Evolutionary conservation across 2,113 vertebrate species (phyloP).

Genomic region (Globicephala melas): DNA sequence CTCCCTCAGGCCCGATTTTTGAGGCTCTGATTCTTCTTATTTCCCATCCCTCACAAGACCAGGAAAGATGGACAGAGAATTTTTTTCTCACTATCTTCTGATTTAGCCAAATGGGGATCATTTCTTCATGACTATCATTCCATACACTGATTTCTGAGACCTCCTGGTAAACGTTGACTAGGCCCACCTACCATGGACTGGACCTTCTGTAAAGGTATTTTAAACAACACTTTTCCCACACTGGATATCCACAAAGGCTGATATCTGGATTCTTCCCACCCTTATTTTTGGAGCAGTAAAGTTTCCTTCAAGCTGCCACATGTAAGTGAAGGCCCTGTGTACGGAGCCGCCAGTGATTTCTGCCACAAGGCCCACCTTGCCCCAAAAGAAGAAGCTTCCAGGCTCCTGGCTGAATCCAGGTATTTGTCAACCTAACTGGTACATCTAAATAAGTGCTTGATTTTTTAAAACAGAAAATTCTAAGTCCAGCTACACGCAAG

Average conservation of each 20-base stretch:
- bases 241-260: neutral
- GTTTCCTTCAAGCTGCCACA: neutral
- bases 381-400: neutral
- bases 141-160: neutral
- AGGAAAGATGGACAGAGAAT: neutral
- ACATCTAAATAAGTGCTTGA: neutral
- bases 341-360: too few species aligned
- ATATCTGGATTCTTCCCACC: neutral
- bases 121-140: neutral
- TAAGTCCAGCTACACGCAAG: neutral
- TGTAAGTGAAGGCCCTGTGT: rapidly evolving
- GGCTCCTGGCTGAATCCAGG: neutral
- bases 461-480: neutral
- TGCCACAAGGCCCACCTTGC: neutral
- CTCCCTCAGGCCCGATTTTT: neutral
- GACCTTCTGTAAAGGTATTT: neutral
- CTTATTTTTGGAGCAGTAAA: neutral
- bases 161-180: neutral
- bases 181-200: neutral
- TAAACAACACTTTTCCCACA: neutral
- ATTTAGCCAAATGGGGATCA: neutral
- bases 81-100: neutral
- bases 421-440: neutral
- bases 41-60: neutral
- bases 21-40: neutral